These are phyloP conservation scores for Philopotamus ludificatus DNA, from an alignment of 1,140 invertebrate species.

Conservation along the genomic window DNA sequence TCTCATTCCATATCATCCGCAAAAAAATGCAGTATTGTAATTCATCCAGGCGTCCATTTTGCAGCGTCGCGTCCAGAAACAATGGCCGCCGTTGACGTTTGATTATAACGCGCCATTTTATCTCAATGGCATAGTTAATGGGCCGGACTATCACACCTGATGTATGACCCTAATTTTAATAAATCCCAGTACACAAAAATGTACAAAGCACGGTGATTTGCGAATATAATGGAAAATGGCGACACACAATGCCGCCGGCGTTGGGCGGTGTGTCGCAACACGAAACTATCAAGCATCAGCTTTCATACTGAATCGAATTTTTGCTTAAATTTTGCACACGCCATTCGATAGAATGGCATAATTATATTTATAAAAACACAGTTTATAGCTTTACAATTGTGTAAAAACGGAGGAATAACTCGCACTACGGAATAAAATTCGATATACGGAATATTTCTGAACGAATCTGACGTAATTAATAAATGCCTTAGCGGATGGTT, in stretches of 20 bases:
- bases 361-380: too few species aligned
- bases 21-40: too few species aligned
- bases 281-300: too few species aligned
- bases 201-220: background rate
- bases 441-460: background rate
- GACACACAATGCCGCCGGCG: too few species aligned
- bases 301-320: too few species aligned
- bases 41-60: background rate
- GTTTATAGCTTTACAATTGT: too few species aligned
- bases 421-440: too few species aligned
- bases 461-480: constrained; percentile 13
- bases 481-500: background rate
- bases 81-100: constrained; percentile 15
- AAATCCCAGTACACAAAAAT: constrained; percentile 7
- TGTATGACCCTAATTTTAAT: constrained; percentile 15
- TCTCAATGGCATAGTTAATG: constrained; percentile 17
- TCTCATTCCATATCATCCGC: background rate
- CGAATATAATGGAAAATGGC: too few species aligned
- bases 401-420: too few species aligned
- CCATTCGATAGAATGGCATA: too few species aligned
- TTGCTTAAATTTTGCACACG: too few species aligned
- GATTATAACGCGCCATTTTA: constrained; percentile 23
- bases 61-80: constrained; percentile 1
- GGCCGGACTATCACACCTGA: constrained; percentile 5
- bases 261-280: too few species aligned